A percentile compares a stretch with the other conserved stretches of the same genome.
Evolutionary conservation across 2,797 vertebrate species (phyloP).

Genomic region (Diplodus sargus): DNA sequence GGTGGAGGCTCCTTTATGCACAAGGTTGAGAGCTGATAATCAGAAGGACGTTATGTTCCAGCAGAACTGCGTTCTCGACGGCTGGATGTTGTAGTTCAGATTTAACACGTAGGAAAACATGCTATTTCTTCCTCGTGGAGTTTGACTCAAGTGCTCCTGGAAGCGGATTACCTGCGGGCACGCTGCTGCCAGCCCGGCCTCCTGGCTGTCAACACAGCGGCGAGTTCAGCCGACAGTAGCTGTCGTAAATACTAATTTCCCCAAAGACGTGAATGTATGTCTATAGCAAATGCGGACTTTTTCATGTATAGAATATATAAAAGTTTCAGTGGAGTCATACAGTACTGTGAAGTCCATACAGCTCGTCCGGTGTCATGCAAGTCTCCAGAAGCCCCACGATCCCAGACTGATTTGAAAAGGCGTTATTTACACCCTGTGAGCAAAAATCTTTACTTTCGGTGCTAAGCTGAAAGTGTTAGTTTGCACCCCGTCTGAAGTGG

Average conservation of each 20-base stretch:
- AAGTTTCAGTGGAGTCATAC: too few species aligned
- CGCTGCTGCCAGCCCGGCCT: constrained; percentile 9
- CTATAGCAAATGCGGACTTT: neutral
- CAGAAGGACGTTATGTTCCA: constrained; percentile 1
- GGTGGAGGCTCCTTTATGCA: constrained; percentile 10
- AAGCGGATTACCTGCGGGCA: constrained; percentile 25
- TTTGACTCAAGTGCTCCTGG: constrained; percentile 39
- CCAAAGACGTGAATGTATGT: neutral
- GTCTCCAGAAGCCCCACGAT: too few species aligned
- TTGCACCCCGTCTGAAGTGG: too few species aligned
- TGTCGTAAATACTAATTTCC: constrained; percentile 27
- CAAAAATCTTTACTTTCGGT: too few species aligned
- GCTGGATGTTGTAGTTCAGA: neutral
- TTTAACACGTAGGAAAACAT: constrained; percentile 6
- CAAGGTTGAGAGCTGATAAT: constrained; percentile 22
- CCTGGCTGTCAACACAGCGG: constrained; percentile 9
- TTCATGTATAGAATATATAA: neutral
- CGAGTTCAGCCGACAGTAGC: constrained; percentile 15
- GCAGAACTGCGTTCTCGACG: neutral
- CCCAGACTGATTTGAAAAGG: too few species aligned
- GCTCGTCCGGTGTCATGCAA: too few species aligned
- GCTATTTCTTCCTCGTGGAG: constrained; percentile 3
- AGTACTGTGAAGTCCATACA: too few species aligned
- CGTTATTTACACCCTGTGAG: too few species aligned
- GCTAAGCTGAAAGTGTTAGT: too few species aligned